Base-by-base conservation (phyloP, 2,888 invertebrate species). In the Sinhomidia bicolor region DNA sequence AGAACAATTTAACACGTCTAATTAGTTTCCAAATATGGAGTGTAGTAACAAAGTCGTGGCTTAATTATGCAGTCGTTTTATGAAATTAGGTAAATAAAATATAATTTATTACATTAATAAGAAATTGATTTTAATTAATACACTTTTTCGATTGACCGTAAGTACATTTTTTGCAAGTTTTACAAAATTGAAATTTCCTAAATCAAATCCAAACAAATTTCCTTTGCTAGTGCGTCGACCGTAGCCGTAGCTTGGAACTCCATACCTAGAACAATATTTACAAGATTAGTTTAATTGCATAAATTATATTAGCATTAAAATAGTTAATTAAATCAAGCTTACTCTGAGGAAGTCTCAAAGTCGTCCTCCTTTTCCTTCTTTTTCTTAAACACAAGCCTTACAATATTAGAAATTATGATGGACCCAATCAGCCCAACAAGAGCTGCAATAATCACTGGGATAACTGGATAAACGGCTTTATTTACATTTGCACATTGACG, bases 371-470 rank as follows among this genome's bases (percentile, higher is more conserved):
- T 14, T 0, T 78, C 57, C 1, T 29, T 71, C 36, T 23, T 82
- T 7, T 6, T 2, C 17, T 14, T 83, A 12, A 57, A 41, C n/a
- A 88, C 74, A n/a, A 78, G 29, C 12, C 82, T 81, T 0, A 71
- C 85, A 83, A 90, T 89, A 12, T 20, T 23, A 41, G 88, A 89
- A 51, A 90, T 76, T 4, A 90, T 84, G 17, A 89, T 80, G 44
- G 87, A 41, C 26, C 86, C 83, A 12, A 90, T 84, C 17, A 90
- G 36, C 10, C 89, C 86, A 29, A 86, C 62, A 0, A 87, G 44
- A 0, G 81, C 51, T 26, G 90, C 85, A 51, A 90, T 89, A 9
- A 90, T 88, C 2, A 85, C 88, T 0, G 89, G 81, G 44, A 90
- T 80, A 0, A 90, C 74, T 1, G 90, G 90, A 23, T 79, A 85